Conservation (phyloP, 2,113 vertebrate species). For the Oncorhynchus keta region DNA sequence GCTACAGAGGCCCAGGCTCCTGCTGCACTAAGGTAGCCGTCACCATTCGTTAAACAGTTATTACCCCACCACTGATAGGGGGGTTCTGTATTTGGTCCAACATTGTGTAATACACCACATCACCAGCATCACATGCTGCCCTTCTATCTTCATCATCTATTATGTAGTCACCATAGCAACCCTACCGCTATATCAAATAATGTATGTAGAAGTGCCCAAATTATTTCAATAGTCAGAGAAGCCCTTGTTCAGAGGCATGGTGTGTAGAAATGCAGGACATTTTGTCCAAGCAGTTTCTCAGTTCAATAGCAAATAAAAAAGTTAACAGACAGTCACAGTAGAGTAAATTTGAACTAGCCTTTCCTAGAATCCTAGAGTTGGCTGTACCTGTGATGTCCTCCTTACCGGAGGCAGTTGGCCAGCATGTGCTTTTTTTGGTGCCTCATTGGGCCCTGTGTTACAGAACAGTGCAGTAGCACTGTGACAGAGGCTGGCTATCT, state of each 20-base stretch:
- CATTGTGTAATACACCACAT: background rate
- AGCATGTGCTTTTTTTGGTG: conserved; percentile 47
- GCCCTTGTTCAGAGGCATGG: background rate
- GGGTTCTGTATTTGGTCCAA: background rate
- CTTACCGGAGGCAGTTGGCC: conserved; percentile 21
- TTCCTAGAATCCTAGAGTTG: background rate
- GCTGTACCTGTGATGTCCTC: background rate
- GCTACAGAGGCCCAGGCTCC: conserved; percentile 1
- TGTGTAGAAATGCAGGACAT: background rate
- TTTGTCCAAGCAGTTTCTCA: background rate
- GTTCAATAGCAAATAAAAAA: background rate
- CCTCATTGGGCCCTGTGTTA: conserved; percentile 43
- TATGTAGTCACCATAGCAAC: background rate
- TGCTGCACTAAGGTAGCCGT: conserved; percentile 48
- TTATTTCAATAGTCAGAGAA: background rate
- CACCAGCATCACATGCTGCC: background rate
- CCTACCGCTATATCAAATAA: background rate
- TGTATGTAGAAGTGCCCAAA: background rate
- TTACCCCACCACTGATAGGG: background rate
- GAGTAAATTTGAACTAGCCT: background rate
- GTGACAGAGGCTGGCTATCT: conserved; percentile 37
- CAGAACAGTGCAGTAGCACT: conserved; percentile 48
- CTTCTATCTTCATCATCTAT: background rate
- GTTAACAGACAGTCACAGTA: background rate
- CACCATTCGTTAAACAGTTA: background rate